Evolutionary conservation across 2,113 vertebrate genomes (phyloP).

Genomic region (Aspidoscelis tigris): DNA sequence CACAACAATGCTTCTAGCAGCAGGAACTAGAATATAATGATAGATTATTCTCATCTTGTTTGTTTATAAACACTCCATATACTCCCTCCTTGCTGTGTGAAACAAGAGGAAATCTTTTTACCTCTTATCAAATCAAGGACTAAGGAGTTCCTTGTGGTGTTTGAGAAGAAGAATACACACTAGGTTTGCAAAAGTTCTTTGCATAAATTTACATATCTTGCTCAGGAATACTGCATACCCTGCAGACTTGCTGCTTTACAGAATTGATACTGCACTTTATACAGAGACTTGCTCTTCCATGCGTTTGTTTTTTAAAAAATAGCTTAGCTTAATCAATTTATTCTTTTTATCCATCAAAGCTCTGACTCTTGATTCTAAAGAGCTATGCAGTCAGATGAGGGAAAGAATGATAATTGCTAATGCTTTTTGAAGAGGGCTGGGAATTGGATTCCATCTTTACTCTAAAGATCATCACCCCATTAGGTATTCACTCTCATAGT

Average conservation of each 20-base stretch:
- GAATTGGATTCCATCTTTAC: constrained; percentile 12
- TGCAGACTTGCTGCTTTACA: constrained; percentile 67
- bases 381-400: constrained; percentile 32
- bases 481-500: constrained; percentile 39
- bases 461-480: constrained; percentile 43
- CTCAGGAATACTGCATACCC: constrained; percentile 57
- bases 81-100: constrained; percentile 36
- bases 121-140: constrained; percentile 55
- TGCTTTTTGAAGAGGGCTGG: constrained; percentile 35
- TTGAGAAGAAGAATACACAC: constrained; percentile 60
- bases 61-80: constrained; percentile 45
- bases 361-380: constrained; percentile 43
- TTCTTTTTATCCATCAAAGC: constrained; percentile 63
- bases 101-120: constrained; percentile 46
- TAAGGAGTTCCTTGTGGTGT: constrained; percentile 51
- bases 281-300: constrained; percentile 29
- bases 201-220: constrained; percentile 77
- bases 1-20: constrained; percentile 13
- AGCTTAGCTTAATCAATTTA: constrained; percentile 70
- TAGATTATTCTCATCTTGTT: not conserved
- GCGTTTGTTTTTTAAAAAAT: constrained; percentile 41
- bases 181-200: constrained; percentile 61
- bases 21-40: not conserved
- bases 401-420: constrained; percentile 56
- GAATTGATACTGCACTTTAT: constrained; percentile 64